Percentiles rank a stretch among this genome's conserved stretches.
These are phyloP conservation scores for Labeo calbasu DNA, from an alignment of 2,797 vertebrate genomes.

Conservation along the genomic window DNA sequence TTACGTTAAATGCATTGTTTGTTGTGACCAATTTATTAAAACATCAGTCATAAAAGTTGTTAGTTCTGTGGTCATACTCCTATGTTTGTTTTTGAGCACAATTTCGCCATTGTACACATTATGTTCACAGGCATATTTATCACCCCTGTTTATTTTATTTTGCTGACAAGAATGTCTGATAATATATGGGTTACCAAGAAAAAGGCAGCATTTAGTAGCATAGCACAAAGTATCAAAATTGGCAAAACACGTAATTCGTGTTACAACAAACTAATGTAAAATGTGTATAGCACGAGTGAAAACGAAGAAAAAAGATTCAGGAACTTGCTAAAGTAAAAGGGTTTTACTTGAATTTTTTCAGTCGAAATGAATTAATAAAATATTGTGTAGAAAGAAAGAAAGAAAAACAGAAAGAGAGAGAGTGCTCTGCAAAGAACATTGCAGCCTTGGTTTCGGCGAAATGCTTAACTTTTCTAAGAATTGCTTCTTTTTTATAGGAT, in stretches of 20 bases:
- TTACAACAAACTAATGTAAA: not conserved
- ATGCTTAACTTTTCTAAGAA: constrained; percentile 41
- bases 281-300: not conserved
- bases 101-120: not conserved
- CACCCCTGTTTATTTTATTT: not conserved
- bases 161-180: not conserved
- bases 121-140: not conserved
- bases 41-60: not conserved
- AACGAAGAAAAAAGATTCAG: not conserved
- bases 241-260: not conserved
- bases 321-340: not conserved
- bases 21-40: not conserved
- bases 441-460: constrained; percentile 25
- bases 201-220: not conserved
- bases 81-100: not conserved
- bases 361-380: not conserved
- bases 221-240: too few relatives aligned
- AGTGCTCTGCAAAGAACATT: constrained; percentile 36
- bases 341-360: not conserved
- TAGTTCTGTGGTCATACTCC: not conserved
- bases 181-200: not conserved
- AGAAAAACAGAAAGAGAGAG: not conserved
- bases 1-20: too few relatives aligned
- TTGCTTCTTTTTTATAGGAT: constrained; percentile 45
- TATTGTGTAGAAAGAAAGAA: not conserved